A percentile compares a stretch with the other conserved stretches of the same genome.
These are phyloP conservation scores for Monodelphis domestica DNA, from an alignment of 2,797 vertebrate species.

Conservation along the genomic window DNA sequence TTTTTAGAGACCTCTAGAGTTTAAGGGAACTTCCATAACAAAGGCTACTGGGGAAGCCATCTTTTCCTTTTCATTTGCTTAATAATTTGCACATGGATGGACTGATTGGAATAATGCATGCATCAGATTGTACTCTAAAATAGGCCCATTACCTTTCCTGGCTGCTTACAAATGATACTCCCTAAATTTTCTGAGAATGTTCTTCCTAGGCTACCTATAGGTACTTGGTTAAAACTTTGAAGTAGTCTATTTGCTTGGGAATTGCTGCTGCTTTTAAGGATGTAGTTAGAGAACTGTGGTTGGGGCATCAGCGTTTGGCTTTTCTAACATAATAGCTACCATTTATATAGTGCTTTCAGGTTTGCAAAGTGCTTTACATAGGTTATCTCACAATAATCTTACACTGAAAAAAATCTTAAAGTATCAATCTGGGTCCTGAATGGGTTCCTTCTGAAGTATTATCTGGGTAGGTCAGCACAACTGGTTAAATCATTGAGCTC, in stretches of 20 bases:
- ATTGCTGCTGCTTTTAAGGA: not conserved
- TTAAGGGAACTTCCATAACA: slow-evolving; percentile 13
- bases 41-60: slow-evolving; percentile 6
- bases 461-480: slow-evolving; percentile 39
- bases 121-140: slow-evolving; percentile 8
- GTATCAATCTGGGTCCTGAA: not conserved
- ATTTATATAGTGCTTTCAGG: slow-evolving; percentile 2
- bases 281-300: slow-evolving; percentile 21
- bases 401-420: not conserved
- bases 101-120: slow-evolving; percentile 30
- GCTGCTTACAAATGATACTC: slow-evolving; percentile 52
- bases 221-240: slow-evolving; percentile 33
- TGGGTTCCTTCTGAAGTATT: slow-evolving; percentile 3
- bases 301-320: slow-evolving; percentile 32
- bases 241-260: not conserved
- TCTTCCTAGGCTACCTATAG: slow-evolving; percentile 28
- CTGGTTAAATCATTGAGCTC: slow-evolving; percentile 28
- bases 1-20: not conserved
- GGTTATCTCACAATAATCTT: not conserved
- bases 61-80: not conserved
- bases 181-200: slow-evolving; percentile 49
- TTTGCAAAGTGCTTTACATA: slow-evolving; percentile 3
- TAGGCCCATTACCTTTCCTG: slow-evolving; percentile 42
- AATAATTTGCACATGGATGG: slow-evolving; percentile 23
- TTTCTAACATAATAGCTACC: not conserved